Conservation (phyloP, 2,113 vertebrate genomes). For the Saguinus imperator region DNA sequence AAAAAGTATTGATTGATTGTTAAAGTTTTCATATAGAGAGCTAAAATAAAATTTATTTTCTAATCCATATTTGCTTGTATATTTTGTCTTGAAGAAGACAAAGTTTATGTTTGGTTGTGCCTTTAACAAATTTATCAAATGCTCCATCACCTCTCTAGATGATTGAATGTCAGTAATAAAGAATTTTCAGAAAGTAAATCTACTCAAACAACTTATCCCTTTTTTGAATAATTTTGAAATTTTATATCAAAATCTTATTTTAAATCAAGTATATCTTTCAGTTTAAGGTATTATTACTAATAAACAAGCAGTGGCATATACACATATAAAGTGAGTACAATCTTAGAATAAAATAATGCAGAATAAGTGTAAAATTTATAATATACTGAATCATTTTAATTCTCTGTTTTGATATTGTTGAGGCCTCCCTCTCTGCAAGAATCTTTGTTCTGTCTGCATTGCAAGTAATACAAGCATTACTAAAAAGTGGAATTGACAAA, state of each 20-base stretch:
- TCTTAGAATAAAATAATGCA: background rate
- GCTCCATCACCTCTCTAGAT: background rate
- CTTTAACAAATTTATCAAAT: background rate
- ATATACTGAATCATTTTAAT: background rate
- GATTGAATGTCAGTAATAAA: background rate
- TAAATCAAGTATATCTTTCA: background rate
- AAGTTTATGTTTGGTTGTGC: background rate
- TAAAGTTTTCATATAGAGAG: background rate
- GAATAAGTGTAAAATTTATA: background rate
- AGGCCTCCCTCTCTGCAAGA: background rate
- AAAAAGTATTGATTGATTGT: background rate
- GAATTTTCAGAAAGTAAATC: background rate
- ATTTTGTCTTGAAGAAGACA: background rate
- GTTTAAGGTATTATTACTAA: background rate
- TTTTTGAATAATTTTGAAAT: background rate
- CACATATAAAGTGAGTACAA: background rate
- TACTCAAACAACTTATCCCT: background rate
- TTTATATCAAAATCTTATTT: background rate
- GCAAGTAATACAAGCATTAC: background rate
- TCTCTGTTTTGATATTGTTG: background rate
- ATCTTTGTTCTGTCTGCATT: background rate
- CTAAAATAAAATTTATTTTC: background rate
- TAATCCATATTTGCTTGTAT: background rate
- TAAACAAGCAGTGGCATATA: background rate
- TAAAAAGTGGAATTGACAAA: background rate